Base-by-base conservation (phyloP, 2,888 invertebrate genomes). In the Trichogramma evanescens region DNA sequence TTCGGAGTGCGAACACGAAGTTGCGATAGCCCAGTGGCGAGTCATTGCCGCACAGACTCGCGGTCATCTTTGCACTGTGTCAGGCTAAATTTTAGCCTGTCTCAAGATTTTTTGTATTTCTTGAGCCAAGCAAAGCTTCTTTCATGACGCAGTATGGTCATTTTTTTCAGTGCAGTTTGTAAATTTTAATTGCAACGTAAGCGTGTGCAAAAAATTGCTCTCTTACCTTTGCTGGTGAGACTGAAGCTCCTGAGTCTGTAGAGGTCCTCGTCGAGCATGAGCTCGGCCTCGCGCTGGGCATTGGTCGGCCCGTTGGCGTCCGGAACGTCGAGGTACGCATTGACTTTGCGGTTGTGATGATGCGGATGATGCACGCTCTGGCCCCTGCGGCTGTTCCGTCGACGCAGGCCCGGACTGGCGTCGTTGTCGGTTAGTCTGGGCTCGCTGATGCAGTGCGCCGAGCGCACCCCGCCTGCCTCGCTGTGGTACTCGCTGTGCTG, bases 241-340 rank as follows among this genome's bases (percentile, higher is more conserved):
- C 92, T 91, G 83, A 97, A 97, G 68, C 93, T 93, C 71, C 96
- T 85, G 71, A 96, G 86, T 67, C 94, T 84, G 80, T 94, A 93
- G 65, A 90, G 89, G 79, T 93, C 93, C 72, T 92, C 92, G 71
- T 92, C 91, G 57, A 88, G 88, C 65, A 86, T 85, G 40, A 84
- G 82, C 78, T 93, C 93, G 40, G 84, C 82, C 78, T 93, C 93
- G 71, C 91, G 90, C 71, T 91, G 89, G 57, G 87, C 86, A 64
- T 85, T 84, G 53, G 83, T 80, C 49, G 82, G 82, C 1, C 79
- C 74, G 57, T 80, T 80, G 58, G 75, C 74, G 66, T 81, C 82
- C 0, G 88, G 88, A 39, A 89, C 88, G 73, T 89, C 88, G 64
- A 88, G 80, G 79, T 88, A 89, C 53, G 88, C 87, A 65, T 86